A percentile compares a stretch with the other conserved stretches of the same genome.
These are phyloP conservation scores for Cenopis cana DNA, from an alignment of 2,888 invertebrate species.

Conservation along the genomic window DNA sequence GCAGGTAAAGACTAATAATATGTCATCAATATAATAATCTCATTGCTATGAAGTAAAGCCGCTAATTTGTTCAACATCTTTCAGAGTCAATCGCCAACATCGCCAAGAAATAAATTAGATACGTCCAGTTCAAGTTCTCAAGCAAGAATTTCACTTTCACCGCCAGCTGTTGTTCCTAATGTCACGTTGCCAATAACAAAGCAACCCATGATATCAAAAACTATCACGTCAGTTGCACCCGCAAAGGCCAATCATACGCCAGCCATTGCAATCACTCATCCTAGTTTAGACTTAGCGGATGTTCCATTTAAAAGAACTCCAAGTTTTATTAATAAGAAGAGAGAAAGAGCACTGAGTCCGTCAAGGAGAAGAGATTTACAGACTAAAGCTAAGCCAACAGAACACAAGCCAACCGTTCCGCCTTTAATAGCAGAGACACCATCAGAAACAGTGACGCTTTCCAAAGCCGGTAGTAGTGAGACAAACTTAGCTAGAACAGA, in stretches of 20 bases:
- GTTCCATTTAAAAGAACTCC: constrained; percentile 79
- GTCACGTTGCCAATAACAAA: constrained; percentile 77
- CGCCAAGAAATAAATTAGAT: constrained; percentile 81
- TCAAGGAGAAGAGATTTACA: constrained; percentile 80
- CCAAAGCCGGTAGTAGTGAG: constrained; percentile 73
- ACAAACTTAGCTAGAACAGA: constrained; percentile 88
- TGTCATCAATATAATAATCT: too few species aligned
- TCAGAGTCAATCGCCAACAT: constrained; percentile 82
- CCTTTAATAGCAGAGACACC: constrained; percentile 74
- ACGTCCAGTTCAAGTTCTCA: constrained; percentile 71
- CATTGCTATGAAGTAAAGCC: too few species aligned
- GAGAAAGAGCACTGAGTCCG: constrained; percentile 81
- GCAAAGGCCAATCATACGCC: constrained; percentile 76
- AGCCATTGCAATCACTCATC: constrained; percentile 86
- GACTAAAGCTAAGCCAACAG: constrained; percentile 72
- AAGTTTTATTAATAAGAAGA: constrained; percentile 81
- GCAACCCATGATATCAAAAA: constrained; percentile 76
- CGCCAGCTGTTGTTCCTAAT: constrained; percentile 79
- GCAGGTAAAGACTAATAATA: constrained; percentile 67
- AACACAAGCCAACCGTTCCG: constrained; percentile 75
- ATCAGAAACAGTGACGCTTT: constrained; percentile 65
- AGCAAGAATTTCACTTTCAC: constrained; percentile 74
- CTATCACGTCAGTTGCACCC: constrained; percentile 62
- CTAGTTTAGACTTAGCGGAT: constrained; percentile 79
- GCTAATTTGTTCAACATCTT: constrained; percentile 47